Conservation (phyloP, 1,140 invertebrate genomes). For the Tetragnatha versicolor region DNA sequence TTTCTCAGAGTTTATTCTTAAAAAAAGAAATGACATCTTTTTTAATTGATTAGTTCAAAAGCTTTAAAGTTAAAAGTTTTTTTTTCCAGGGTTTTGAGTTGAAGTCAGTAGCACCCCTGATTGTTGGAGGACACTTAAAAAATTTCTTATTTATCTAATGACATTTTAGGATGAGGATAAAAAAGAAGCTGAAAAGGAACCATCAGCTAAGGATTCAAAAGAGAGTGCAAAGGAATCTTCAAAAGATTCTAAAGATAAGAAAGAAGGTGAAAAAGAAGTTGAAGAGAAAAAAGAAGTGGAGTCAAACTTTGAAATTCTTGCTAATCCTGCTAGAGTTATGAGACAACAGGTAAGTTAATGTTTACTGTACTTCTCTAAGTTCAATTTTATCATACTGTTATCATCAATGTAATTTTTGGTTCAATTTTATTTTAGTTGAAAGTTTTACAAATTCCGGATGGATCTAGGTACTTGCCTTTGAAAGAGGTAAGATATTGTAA, state of each 20-base stretch:
- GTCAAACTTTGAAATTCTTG: conserved; percentile 87
- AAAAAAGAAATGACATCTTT: too few species aligned
- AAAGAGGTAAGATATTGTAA: conserved; percentile 73
- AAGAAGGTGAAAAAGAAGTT: conserved; percentile 71
- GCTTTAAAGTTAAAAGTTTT: too few species aligned
- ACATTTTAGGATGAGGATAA: conserved; percentile 54
- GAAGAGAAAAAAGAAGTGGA: conserved; percentile 76
- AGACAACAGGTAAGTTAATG: conserved; percentile 77
- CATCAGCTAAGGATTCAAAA: conserved; percentile 9
- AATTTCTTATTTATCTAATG: too few species aligned
- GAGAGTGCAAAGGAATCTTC: conserved; percentile 58
- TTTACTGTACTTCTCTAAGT: neutral
- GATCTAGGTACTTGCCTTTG: conserved; percentile 79
- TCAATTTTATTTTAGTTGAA: conserved; percentile 71
- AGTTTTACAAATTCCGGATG: conserved; percentile 81
- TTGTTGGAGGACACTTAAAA: too few species aligned
- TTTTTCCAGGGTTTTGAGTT: too few species aligned
- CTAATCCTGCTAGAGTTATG: conserved; percentile 93
- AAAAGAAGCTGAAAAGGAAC: conserved; percentile 42
- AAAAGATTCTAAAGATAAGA: conserved; percentile 70
- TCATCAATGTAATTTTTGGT: neutral
- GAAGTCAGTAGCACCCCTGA: too few species aligned
- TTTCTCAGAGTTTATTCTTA: too few species aligned
- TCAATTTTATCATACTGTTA: neutral
- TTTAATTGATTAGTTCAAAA: too few species aligned